Percentiles rank a stretch among this genome's conserved stretches.
Evolutionary conservation across 2,797 vertebrate species (phyloP).

Genomic region (Selene dorsalis): DNA sequence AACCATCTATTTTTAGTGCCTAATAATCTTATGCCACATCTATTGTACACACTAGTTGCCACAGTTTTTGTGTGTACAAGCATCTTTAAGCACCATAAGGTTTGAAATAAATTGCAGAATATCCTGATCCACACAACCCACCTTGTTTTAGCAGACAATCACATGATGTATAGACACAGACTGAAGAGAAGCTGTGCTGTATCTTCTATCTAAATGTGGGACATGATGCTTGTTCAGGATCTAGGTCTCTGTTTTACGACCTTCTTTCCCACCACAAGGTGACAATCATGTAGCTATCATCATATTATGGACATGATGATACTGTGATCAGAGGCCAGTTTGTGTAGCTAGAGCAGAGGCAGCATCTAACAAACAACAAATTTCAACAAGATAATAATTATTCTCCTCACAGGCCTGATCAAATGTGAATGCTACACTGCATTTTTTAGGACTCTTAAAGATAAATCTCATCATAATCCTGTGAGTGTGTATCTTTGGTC

Average conservation of each 20-base stretch:
- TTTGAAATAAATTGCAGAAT: not conserved
- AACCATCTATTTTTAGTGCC: not conserved
- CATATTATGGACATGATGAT: not conserved
- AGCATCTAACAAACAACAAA: slow-evolving; percentile 38
- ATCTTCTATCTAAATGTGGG: slow-evolving; percentile 58
- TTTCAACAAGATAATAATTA: slow-evolving; percentile 15
- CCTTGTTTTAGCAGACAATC: slow-evolving; percentile 39
- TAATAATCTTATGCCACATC: not conserved
- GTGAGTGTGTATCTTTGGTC: not conserved
- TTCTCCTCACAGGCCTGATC: slow-evolving; percentile 51
- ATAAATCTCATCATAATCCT: slow-evolving; percentile 18
- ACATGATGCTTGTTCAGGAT: slow-evolving; percentile 49
- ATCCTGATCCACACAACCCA: slow-evolving; percentile 23
- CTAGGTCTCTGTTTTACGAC: slow-evolving; percentile 39
- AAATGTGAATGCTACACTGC: slow-evolving; percentile 22
- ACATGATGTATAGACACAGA: slow-evolving; percentile 36
- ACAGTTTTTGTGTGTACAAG: not conserved
- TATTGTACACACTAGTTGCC: slow-evolving; percentile 27
- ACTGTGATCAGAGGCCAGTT: slow-evolving; percentile 7
- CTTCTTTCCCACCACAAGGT: slow-evolving; percentile 27
- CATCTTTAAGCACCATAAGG: not conserved
- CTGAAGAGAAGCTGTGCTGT: slow-evolving; percentile 35
- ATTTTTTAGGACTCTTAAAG: slow-evolving; percentile 28
- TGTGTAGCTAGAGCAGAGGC: slow-evolving; percentile 21
- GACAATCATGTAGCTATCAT: slow-evolving; percentile 15